Evolutionary conservation across 2,797 vertebrate genomes (phyloP).

Genomic region (Vespertilio murinus): DNA sequence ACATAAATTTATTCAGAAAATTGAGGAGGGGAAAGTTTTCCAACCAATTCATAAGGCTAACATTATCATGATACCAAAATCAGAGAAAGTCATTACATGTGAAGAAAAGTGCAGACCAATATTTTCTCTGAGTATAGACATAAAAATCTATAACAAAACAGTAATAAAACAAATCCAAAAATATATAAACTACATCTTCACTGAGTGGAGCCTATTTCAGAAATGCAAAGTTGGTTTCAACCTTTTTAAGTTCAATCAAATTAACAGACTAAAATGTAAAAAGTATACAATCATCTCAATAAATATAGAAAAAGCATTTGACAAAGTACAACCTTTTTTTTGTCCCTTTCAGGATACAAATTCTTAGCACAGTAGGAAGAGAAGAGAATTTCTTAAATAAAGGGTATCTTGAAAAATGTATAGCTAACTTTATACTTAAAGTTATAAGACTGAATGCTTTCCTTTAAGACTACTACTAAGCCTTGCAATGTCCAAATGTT

Average conservation of each 20-base stretch:
- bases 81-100: background rate
- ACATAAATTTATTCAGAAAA: constrained; percentile 16
- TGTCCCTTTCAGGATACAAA: background rate
- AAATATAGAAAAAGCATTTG: background rate
- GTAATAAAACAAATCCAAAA: background rate
- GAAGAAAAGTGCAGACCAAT: background rate
- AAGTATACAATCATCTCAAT: background rate
- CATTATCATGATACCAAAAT: background rate
- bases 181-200: background rate
- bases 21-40: background rate
- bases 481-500: background rate
- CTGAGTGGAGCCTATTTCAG: background rate
- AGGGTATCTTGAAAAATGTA: background rate
- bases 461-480: background rate
- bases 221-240: background rate
- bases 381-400: background rate
- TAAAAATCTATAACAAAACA: background rate
- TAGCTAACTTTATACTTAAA: background rate
- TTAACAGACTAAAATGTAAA: background rate
- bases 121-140: background rate
- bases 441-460: background rate
- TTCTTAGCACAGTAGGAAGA: background rate
- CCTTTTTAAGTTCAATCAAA: background rate
- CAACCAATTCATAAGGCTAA: background rate
- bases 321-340: background rate